phyloP scores from a whole-genome alignment of 2,113 vertebrate species.

The Melanerpes aurifrons region DNA sequence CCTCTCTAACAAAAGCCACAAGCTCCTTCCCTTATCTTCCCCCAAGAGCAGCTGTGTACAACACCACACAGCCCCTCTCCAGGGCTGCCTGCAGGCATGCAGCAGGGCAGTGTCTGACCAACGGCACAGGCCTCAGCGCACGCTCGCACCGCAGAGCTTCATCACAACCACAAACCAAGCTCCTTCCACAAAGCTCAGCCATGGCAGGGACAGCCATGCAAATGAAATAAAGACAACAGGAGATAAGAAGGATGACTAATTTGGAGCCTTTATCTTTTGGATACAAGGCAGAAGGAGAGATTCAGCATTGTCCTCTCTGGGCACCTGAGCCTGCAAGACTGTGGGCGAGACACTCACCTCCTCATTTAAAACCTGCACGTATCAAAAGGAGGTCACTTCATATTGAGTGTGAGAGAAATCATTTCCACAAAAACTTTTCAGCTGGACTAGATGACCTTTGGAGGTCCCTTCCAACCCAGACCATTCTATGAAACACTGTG shows the following conservation, averaged over 20 bases:
- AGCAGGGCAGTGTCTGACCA: fast-evolving
- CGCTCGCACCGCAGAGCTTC: background rate
- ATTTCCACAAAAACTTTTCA: background rate
- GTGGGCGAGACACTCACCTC: fast-evolving
- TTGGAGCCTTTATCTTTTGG: background rate
- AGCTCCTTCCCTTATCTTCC: background rate
- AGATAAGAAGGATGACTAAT: background rate
- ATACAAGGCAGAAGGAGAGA: background rate
- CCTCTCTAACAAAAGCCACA: background rate
- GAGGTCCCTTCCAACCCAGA: too few relatives aligned
- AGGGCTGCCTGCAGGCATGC: fast-evolving
- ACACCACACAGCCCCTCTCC: background rate
- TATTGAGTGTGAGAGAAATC: fast-evolving
- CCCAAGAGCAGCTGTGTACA: background rate
- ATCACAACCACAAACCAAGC: fast-evolving
- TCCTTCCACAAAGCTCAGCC: background rate
- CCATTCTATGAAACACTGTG: background rate
- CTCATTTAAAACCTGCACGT: background rate
- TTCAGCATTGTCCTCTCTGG: fast-evolving
- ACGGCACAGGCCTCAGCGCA: fast-evolving
- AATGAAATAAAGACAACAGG: background rate
- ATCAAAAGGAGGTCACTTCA: background rate
- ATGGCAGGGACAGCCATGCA: fast-evolving
- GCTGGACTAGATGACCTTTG: background rate
- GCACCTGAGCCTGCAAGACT: background rate